Conservation (phyloP, 2,888 invertebrate species). For the Phortica magna region DNA sequence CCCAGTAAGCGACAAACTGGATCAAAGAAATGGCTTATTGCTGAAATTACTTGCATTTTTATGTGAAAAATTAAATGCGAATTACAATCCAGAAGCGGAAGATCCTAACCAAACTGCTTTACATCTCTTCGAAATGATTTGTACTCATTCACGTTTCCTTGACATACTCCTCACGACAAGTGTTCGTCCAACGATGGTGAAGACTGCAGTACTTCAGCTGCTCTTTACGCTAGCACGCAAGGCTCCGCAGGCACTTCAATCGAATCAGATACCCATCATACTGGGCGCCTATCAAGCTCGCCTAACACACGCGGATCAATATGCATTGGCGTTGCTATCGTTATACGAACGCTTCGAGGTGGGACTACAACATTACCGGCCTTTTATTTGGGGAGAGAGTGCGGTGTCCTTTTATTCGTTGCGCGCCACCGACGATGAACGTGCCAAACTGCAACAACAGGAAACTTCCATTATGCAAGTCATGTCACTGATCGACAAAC, state of each 20-base stretch:
- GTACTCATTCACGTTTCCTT: constrained; percentile 87
- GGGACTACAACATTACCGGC: constrained; percentile 84
- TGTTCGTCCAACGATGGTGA: constrained; percentile 75
- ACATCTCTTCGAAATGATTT: constrained; percentile 85
- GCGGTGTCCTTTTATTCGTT: constrained; percentile 89
- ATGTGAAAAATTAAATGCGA: constrained; percentile 80
- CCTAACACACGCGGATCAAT: constrained; percentile 84
- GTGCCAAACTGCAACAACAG: constrained; percentile 81
- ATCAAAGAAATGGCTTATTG: constrained; percentile 78
- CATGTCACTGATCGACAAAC: constrained; percentile 84
- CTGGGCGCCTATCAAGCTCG: constrained; percentile 89
- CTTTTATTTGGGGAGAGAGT: constrained; percentile 90
- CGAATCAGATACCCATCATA: constrained; percentile 86
- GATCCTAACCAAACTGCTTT: constrained; percentile 61
- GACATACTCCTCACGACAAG: constrained; percentile 82
- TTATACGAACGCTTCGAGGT: constrained; percentile 85
- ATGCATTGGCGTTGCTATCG: constrained; percentile 83
- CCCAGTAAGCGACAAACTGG: constrained; percentile 47
- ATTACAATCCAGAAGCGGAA: constrained; percentile 73
- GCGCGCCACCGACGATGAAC: constrained; percentile 77
- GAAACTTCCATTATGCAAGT: constrained; percentile 87
- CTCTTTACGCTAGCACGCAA: constrained; percentile 82
- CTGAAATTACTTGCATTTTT: constrained; percentile 81
- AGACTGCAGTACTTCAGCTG: constrained; percentile 83
- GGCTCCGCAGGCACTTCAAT: constrained; percentile 82